phyloP scores from a whole-genome alignment of 2,797 vertebrate genomes.

The Pachyuromys duprasi region DNA sequence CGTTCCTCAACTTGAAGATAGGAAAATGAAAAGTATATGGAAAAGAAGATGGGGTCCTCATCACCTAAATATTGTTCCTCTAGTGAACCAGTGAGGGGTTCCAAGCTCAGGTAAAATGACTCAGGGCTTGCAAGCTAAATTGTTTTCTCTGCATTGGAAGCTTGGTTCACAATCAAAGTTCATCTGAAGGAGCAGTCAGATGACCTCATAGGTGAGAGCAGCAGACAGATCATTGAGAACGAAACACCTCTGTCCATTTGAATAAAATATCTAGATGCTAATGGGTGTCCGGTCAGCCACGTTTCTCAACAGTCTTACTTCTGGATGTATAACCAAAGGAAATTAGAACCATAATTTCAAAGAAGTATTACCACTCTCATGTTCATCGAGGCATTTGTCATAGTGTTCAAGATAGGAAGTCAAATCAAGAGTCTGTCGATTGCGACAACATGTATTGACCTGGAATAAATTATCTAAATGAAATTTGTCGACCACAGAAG shows the following conservation, averaged over 20 bases:
- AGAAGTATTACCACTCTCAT: no score
- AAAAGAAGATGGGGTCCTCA: not conserved
- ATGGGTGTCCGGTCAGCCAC: not conserved
- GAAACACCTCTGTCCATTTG: not conserved
- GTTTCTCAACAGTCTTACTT: not conserved
- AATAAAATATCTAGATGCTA: not conserved
- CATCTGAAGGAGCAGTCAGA: not conserved
- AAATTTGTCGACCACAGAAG: not conserved
- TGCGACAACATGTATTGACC: not conserved
- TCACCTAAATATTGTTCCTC: no score
- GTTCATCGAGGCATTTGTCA: not conserved
- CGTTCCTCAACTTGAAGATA: not conserved
- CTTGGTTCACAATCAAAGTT: not conserved
- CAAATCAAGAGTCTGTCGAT: not conserved
- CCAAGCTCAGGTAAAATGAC: not conserved
- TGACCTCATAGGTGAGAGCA: not conserved
- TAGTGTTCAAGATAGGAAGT: not conserved
- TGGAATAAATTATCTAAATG: not conserved
- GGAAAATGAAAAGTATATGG: not conserved
- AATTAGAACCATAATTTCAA: not conserved
- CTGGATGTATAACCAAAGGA: not conserved
- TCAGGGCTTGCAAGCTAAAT: not conserved
- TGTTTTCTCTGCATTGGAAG: not conserved
- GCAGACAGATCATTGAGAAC: not conserved
- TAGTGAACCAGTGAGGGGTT: not conserved